Percentiles rank a stretch among this genome's conserved stretches.
phyloP scores from a whole-genome alignment of 2,797 vertebrate species.

The Allobates femoralis region DNA sequence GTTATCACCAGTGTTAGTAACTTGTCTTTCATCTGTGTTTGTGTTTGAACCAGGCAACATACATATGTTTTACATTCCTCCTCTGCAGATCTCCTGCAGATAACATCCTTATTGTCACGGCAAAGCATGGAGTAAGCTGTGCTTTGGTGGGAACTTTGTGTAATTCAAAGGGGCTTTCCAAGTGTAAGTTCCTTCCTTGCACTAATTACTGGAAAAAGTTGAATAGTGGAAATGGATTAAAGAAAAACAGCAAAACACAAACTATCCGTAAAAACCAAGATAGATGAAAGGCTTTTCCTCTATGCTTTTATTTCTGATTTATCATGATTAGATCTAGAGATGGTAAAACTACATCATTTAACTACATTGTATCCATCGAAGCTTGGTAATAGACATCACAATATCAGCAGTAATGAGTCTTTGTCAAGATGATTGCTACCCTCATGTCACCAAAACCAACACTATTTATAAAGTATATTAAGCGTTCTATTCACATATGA shows the following conservation, averaged over 20 bases:
- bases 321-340: not conserved
- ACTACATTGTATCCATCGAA: not conserved
- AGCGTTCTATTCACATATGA: not conserved
- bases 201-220: constrained; percentile 39
- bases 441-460: not conserved
- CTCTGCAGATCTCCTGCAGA: constrained; percentile 22
- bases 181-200: constrained; percentile 26
- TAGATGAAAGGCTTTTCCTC: not conserved
- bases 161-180: constrained; percentile 27
- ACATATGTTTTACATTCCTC: constrained; percentile 33
- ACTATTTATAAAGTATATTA: not conserved
- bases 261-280: not conserved
- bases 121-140: not conserved
- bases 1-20: constrained; percentile 5
- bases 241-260: not conserved
- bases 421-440: not conserved
- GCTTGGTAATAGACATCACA: not conserved
- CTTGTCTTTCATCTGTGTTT: not conserved
- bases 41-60: not conserved
- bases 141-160: constrained; percentile 25
- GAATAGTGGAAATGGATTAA: constrained; percentile 14
- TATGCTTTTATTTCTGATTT: not conserved
- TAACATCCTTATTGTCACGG: constrained; percentile 13
- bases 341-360: not conserved
- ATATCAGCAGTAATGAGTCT: not conserved